phyloP scores from a whole-genome alignment of 1,140 invertebrate species.

The Camponotus floridanus region DNA sequence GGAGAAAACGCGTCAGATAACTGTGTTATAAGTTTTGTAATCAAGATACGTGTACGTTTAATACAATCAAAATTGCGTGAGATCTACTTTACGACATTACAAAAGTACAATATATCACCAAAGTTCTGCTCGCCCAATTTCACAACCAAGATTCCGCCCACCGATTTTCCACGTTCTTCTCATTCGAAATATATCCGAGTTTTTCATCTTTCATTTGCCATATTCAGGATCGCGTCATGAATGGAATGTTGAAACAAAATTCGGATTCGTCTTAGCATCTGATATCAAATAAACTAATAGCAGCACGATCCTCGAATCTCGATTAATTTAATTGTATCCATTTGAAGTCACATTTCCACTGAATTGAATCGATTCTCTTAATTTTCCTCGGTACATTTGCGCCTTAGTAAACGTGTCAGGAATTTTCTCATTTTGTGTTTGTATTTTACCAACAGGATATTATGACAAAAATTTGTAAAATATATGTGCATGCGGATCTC shows the following conservation, averaged over 20 bases:
- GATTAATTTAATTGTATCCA: background rate
- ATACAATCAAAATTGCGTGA: conserved; percentile 45
- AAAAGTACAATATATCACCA: background rate
- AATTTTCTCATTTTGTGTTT: conserved; percentile 30
- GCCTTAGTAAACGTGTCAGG: background rate
- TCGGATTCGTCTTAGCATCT: background rate
- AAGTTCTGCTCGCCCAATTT: conserved; percentile 33
- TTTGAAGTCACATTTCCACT: background rate
- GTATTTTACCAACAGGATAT: background rate
- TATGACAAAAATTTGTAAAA: conserved; percentile 14
- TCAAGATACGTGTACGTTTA: conserved; percentile 26
- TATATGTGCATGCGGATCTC: background rate
- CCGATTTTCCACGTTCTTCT: background rate
- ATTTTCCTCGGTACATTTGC: background rate
- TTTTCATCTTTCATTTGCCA: background rate
- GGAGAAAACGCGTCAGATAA: conserved; percentile 32
- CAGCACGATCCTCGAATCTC: background rate
- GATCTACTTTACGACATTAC: conserved; percentile 32
- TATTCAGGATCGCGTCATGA: background rate
- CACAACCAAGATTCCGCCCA: background rate
- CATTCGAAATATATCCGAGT: conserved; percentile 8
- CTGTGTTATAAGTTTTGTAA: conserved; percentile 12
- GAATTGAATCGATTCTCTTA: conserved; percentile 40
- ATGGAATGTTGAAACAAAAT: conserved; percentile 23
- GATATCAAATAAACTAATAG: background rate